phyloP scores from a whole-genome alignment of 2,888 invertebrate species.

The Nephrotoma appendiculata region DNA sequence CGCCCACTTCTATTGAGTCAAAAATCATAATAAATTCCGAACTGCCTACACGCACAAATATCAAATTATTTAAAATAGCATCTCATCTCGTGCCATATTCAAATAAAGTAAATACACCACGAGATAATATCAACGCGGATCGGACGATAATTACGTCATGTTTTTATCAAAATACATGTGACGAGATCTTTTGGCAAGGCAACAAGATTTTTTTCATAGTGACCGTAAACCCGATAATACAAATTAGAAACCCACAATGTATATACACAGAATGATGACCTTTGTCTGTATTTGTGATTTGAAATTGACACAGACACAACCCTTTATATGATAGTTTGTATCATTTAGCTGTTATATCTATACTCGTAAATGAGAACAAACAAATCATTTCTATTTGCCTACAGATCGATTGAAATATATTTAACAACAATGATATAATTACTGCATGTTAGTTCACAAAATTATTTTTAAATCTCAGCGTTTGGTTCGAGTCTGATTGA shows the following conservation, averaged over 20 bases:
- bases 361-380: background rate
- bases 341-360: too few relatives aligned
- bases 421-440: background rate
- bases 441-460: background rate
- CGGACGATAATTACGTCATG: background rate
- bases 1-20: background rate
- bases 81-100: background rate
- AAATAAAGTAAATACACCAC: background rate
- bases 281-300: too few relatives aligned
- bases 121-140: background rate
- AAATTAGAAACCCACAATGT: too few relatives aligned
- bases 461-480: background rate
- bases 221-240: too few relatives aligned
- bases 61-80: background rate
- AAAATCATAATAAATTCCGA: background rate
- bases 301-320: too few relatives aligned
- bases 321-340: too few relatives aligned
- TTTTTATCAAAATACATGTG: background rate
- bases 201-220: background rate
- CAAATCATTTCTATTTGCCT: background rate
- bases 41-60: background rate
- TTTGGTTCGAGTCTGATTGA: background rate
- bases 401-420: background rate
- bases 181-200: background rate
- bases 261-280: too few relatives aligned